Base-by-base conservation (phyloP, 2,888 invertebrate species). In the Meteorus colon region DNA sequence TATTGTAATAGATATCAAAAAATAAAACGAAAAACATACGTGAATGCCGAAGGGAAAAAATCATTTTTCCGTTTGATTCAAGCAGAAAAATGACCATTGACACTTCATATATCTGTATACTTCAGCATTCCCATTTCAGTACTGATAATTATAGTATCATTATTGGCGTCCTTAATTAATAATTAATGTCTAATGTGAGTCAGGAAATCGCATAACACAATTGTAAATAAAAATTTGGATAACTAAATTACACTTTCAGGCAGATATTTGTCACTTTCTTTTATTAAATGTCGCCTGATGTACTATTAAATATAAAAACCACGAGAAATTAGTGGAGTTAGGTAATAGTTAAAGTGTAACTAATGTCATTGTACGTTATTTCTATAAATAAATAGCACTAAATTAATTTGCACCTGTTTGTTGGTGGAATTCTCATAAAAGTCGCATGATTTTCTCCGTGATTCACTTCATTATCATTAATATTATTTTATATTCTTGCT, bases 71-170 rank as follows among this genome's bases (percentile, higher is more conserved):
- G 29, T 62, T 62, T 62, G 27, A 60, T 60, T 24, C 29, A 27
- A 12, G 59, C 12, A 10, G 19, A 0, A 27, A 60, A 62, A 5
- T 62, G 12, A 31, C 16, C 1, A 62, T 62, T 29, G 62, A 31
- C 55, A 29, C 31, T 62, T 62, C 12, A 29, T 67, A 63, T 55
- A 60, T 67, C 45, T 29, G 31, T 12, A 73, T 67, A 73, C 73
- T 73, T 67, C 37, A 67, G 66, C 73, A 73, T 73, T 73, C 73
- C 73, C 55, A 37, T 37, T 65, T 65, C 31, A 16, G 62, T 62
- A 62, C 62, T 62, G 62, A 62, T 62, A 62, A 62, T 16, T 29
- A 31, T 62, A 62, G 62, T 29, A 62, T 29, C 59, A 27, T 16
- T 62, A 62, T 62, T 31, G 62, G 31, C 29, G 31, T 62, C 62